These are phyloP conservation scores for Camponotus fellah DNA, from an alignment of 2,888 invertebrate species.

Conservation along the genomic window DNA sequence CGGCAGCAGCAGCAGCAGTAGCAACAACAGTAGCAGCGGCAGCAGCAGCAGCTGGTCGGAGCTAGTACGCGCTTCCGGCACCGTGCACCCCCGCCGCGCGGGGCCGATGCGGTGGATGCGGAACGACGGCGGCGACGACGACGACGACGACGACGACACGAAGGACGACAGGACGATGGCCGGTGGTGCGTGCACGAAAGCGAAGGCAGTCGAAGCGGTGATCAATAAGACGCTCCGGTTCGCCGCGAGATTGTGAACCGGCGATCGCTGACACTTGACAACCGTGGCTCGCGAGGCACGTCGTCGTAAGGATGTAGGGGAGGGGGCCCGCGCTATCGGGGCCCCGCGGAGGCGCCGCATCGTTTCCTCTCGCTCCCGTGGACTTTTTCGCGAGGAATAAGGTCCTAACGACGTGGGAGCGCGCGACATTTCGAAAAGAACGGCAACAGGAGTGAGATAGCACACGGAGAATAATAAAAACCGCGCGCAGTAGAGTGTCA, in stretches of 20 bases:
- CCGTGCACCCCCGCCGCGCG: background rate
- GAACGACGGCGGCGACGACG: slow-evolving; percentile 21
- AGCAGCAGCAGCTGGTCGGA: slow-evolving; percentile 30
- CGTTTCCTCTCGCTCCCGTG: slow-evolving; percentile 53
- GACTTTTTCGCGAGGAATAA: background rate
- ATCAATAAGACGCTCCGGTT: slow-evolving; percentile 68
- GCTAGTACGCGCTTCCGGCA: slow-evolving; percentile 32
- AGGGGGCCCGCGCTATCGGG: slow-evolving; percentile 73
- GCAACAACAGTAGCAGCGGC: background rate
- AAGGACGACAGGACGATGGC: slow-evolving; percentile 51
- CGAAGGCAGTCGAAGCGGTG: slow-evolving; percentile 64
- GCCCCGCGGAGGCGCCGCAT: slow-evolving; percentile 73
- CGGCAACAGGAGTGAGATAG: background rate
- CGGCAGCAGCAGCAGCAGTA: slow-evolving; percentile 11
- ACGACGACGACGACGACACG: background rate
- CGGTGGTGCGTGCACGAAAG: slow-evolving; percentile 58
- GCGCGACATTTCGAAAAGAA: background rate
- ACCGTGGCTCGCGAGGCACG: slow-evolving; percentile 30
- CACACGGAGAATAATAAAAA: slow-evolving; percentile 17
- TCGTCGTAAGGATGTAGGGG: slow-evolving; percentile 74
- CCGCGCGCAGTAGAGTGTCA: background rate
- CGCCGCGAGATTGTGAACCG: slow-evolving; percentile 62
- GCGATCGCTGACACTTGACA: slow-evolving; percentile 56
- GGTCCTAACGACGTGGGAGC: background rate
- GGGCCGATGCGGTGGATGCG: slow-evolving; percentile 58